Percentiles rank a stretch among this genome's conserved stretches.
Conservation (phyloP, 2,113 vertebrate species). For the Azemiops feae region DNA sequence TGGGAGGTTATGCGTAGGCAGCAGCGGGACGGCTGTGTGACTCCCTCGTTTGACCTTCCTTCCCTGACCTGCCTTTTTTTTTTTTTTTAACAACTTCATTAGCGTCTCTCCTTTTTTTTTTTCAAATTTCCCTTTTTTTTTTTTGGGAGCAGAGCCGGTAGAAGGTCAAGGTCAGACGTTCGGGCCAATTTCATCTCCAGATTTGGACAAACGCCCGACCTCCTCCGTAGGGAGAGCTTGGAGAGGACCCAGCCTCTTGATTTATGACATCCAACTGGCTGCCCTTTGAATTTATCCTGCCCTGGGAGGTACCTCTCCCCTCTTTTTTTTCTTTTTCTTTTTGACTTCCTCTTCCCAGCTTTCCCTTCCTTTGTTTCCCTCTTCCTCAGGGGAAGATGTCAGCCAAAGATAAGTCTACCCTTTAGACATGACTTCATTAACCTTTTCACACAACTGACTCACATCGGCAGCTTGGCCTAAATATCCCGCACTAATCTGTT, state of each 20-base stretch:
- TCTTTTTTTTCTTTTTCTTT: too few species aligned
- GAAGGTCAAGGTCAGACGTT: constrained; percentile 57
- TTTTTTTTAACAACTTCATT: constrained; percentile 41
- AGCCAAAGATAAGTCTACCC: constrained; percentile 56
- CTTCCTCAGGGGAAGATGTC: constrained; percentile 53
- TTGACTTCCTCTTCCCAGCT: constrained; percentile 11
- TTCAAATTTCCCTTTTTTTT: constrained; percentile 10
- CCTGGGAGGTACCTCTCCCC: constrained; percentile 45
- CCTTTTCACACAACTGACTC: constrained; percentile 47
- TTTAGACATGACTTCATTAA: constrained; percentile 58
- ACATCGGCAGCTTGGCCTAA: neutral
- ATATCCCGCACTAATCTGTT: constrained; percentile 19
- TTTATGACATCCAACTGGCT: constrained; percentile 77
- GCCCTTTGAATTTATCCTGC: constrained; percentile 74
- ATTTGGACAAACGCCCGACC: constrained; percentile 58
- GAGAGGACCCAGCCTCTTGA: constrained; percentile 73
- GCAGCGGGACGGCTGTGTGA: neutral
- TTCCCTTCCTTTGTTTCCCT: constrained; percentile 37
- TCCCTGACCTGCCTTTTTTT: constrained; percentile 36
- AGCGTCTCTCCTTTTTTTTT: constrained; percentile 3
- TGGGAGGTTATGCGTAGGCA: neutral
- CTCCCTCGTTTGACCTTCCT: constrained; percentile 12
- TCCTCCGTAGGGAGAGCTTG: constrained; percentile 63
- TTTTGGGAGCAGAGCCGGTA: neutral
- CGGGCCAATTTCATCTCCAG: constrained; percentile 73